Evolutionary conservation across 2,888 invertebrate genomes (phyloP).

Genomic region (Lasiommata megera): DNA sequence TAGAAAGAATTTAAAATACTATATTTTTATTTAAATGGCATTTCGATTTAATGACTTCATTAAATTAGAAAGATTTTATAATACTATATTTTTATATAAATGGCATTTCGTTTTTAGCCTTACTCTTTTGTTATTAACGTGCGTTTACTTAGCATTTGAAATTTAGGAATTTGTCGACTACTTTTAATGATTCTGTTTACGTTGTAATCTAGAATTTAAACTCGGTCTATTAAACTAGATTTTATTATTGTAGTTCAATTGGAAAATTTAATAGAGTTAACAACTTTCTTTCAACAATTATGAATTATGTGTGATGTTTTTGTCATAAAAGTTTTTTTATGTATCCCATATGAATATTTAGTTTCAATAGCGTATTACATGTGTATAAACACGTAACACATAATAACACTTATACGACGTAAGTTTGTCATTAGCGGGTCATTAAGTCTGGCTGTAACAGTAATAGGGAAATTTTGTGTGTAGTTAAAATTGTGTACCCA

Average conservation of each 20-base stretch:
- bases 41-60: too few relatives aligned
- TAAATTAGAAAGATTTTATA: too few relatives aligned
- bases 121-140: too few relatives aligned
- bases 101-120: too few relatives aligned
- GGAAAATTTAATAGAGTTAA: not conserved
- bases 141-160: not conserved
- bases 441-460: constrained; percentile 25
- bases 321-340: not conserved
- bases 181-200: not conserved
- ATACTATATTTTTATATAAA: too few relatives aligned
- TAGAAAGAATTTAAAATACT: not conserved
- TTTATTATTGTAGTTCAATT: not conserved
- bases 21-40: not conserved
- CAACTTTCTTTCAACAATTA: not conserved
- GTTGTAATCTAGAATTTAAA: not conserved
- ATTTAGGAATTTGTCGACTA: not conserved
- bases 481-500: constrained; percentile 4
- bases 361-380: constrained; percentile 17
- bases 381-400: constrained; percentile 31
- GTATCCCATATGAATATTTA: constrained; percentile 1
- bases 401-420: constrained; percentile 31
- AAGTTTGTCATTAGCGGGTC: constrained; percentile 30
- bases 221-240: not conserved
- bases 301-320: not conserved
- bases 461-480: constrained; percentile 9